These are phyloP conservation scores for Hypomesus transpacificus DNA, from an alignment of 2,113 vertebrate genomes.

Conservation along the genomic window DNA sequence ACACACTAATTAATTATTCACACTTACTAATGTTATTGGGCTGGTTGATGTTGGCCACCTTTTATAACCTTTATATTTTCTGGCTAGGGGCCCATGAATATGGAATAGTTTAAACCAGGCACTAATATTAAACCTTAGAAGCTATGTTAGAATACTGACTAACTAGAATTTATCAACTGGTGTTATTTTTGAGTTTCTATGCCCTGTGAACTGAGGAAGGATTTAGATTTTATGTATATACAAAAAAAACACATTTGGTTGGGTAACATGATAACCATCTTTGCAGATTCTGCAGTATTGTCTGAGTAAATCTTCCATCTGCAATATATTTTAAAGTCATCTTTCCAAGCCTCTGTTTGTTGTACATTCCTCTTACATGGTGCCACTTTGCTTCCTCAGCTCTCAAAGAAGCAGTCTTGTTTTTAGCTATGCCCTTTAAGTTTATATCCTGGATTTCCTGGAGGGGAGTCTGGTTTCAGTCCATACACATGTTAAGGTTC, in stretches of 20 bases:
- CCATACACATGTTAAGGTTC: conserved; percentile 47
- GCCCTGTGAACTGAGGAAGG: neutral
- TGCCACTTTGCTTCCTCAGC: conserved; percentile 15
- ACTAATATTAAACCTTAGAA: conserved; percentile 3
- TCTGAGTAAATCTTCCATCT: neutral
- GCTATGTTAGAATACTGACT: neutral
- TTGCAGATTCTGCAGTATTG: neutral
- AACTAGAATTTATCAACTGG: neutral
- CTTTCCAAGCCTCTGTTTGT: neutral
- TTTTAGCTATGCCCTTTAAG: conserved; percentile 38
- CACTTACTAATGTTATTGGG: conserved; percentile 44
- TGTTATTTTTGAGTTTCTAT: neutral
- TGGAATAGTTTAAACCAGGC: neutral
- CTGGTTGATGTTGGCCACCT: conserved; percentile 31
- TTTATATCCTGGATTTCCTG: conserved; percentile 33
- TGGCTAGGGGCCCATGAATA: conserved; percentile 12
- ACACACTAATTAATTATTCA: conserved; percentile 51
- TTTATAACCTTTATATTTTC: conserved; percentile 25
- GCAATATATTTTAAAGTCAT: neutral
- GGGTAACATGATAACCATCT: neutral
- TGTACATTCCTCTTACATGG: neutral
- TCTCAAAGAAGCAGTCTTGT: conserved; percentile 19
- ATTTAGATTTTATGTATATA: neutral
- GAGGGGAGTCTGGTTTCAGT: conserved; percentile 47
- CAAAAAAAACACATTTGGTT: neutral